Evolutionary conservation across 30 jellyfish, hydroid and myxozoan species (phyloP).

Genomic region (Hydra vulgaris): DNA sequence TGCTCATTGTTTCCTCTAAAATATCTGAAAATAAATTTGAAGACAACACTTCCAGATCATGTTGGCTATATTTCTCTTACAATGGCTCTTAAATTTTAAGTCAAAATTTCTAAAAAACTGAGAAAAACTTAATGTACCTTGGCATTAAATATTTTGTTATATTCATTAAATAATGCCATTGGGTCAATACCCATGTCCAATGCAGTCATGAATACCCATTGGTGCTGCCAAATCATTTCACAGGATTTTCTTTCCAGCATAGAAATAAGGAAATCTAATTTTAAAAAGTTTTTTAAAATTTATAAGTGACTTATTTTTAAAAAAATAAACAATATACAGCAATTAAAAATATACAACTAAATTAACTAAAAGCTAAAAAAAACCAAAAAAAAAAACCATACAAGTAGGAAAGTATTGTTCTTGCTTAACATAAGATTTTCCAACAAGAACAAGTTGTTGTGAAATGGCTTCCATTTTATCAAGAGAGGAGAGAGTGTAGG

Average conservation of each 20-base stretch:
- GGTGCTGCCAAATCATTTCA: constrained; percentile 49
- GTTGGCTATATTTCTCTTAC: too few species aligned
- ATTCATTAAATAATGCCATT: constrained; percentile 22
- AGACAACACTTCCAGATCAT: too few species aligned
- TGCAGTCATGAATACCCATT: constrained; percentile 55
- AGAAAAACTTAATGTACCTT: constrained; percentile 24
- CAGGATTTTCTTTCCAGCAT: constrained; percentile 60
- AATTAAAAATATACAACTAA: too few species aligned
- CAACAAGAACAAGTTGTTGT: constrained; percentile 40
- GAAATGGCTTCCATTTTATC: constrained; percentile 40
- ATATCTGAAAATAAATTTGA: too few species aligned
- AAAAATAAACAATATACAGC: too few species aligned
- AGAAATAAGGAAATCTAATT: constrained; percentile 36
- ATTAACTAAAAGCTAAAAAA: too few species aligned
- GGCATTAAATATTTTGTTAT: constrained; percentile 33
- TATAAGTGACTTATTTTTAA: too few species aligned
- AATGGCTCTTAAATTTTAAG: too few species aligned
- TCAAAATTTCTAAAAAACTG: too few species aligned
- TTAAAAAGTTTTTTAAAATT: background rate
- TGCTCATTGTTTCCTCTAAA: too few species aligned
- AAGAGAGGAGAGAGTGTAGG: background rate
- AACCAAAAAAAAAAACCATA: constrained; percentile 1
- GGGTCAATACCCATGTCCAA: constrained; percentile 48
- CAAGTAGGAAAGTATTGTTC: constrained; percentile 65
- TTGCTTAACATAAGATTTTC: constrained; percentile 36